These are phyloP conservation scores for Neogobius melanostomus DNA, from an alignment of 2,113 vertebrate genomes.

Conservation along the genomic window DNA sequence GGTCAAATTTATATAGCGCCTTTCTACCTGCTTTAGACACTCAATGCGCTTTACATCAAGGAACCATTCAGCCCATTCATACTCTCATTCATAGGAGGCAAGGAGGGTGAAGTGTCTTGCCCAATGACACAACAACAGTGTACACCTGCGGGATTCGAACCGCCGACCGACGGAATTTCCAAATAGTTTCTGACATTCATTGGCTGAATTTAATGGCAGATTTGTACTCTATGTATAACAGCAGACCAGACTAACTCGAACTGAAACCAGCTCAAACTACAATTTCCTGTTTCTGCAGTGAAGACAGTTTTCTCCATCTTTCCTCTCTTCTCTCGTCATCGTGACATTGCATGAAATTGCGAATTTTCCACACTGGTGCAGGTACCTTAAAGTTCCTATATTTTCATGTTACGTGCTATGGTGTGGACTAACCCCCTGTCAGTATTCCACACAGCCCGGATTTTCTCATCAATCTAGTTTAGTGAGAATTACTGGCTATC, in stretches of 20 bases:
- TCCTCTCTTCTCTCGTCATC: background rate
- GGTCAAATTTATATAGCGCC: no score
- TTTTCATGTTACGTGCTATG: background rate
- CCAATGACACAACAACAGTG: no score
- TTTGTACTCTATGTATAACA: background rate
- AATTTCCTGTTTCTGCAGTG: background rate
- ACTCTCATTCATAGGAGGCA: no score
- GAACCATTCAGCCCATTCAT: no score
- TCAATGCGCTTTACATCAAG: no score
- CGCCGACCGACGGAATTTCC: no score
- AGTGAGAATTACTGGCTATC: no score
- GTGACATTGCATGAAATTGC: slow-evolving; percentile 8
- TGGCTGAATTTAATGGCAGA: no score
- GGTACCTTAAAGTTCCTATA: background rate
- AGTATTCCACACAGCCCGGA: background rate
- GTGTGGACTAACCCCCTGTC: background rate
- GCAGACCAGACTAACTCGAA: background rate
- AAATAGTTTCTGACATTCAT: no score
- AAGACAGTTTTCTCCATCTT: background rate
- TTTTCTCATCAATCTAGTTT: background rate
- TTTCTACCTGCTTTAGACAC: no score
- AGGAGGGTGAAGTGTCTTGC: no score
- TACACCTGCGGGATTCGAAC: no score
- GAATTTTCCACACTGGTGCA: slow-evolving; percentile 7
- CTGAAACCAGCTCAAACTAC: background rate